Conservation (phyloP, 2,888 invertebrate species). For the Agonopterix alstromeriana region DNA sequence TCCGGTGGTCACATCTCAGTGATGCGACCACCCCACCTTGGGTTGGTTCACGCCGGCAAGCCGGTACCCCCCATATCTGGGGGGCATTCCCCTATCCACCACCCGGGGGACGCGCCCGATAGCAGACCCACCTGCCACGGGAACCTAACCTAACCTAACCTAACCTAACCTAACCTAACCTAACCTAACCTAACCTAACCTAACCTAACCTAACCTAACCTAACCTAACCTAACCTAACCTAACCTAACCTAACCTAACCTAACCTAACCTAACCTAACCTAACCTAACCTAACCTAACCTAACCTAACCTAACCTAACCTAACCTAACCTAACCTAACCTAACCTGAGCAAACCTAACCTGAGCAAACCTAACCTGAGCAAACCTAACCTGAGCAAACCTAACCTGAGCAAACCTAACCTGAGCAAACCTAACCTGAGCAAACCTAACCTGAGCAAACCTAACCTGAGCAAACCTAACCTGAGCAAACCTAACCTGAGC, state of each 20-base stretch:
- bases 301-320: no score
- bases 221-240: slow-evolving; percentile 12
- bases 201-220: slow-evolving; percentile 13
- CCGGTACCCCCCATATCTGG: no score
- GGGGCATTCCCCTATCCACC: no score
- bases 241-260: slow-evolving; percentile 11
- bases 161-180: slow-evolving; percentile 16
- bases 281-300: neutral
- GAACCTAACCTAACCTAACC: slow-evolving; percentile 15
- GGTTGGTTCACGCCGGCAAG: no score
- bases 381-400: slow-evolving; percentile 13
- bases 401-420: slow-evolving; percentile 15
- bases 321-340: no score
- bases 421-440: slow-evolving; percentile 13
- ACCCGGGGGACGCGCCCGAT: no score
- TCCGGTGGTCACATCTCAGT: no score
- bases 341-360: no score
- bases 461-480: slow-evolving; percentile 13
- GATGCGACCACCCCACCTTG: no score
- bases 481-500: slow-evolving; percentile 13
- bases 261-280: slow-evolving; percentile 11
- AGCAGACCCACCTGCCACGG: no score
- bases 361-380: no score
- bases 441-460: slow-evolving; percentile 12
- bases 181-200: slow-evolving; percentile 20